These are phyloP conservation scores for Plutomurus gul DNA, from an alignment of 1,140 invertebrate genomes.

Conservation along the genomic window DNA sequence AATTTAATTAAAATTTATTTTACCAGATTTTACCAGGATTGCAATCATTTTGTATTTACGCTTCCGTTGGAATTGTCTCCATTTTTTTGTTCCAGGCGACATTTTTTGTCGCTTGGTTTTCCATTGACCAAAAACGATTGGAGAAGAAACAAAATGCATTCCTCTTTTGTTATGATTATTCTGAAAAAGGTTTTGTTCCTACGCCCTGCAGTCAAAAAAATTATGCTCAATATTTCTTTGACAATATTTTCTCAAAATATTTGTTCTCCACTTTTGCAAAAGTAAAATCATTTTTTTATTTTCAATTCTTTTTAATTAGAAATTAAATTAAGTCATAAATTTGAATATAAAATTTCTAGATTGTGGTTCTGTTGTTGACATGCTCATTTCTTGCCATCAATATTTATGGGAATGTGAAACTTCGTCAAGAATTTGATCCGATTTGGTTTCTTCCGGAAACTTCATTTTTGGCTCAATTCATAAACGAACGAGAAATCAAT, in stretches of 20 bases:
- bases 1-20: no score
- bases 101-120: conserved; percentile 75
- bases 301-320: conserved; percentile 57
- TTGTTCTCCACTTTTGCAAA: background rate
- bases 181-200: conserved; percentile 34
- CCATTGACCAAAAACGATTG: conserved; percentile 70
- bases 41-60: conserved; percentile 75
- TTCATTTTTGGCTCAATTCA: conserved; percentile 29
- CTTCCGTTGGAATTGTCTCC: conserved; percentile 70
- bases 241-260: background rate
- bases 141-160: conserved; percentile 68
- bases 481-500: background rate
- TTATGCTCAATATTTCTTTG: conserved; percentile 3
- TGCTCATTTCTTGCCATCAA: conserved; percentile 22
- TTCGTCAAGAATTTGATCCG: conserved; percentile 78
- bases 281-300: conserved; percentile 55
- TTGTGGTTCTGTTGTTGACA: conserved; percentile 20
- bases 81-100: conserved; percentile 74
- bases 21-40: conserved; percentile 73
- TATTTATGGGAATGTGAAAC: conserved; percentile 52
- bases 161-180: conserved; percentile 68
- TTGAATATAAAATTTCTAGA: background rate
- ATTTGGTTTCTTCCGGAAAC: conserved; percentile 65
- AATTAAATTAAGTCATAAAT: background rate
- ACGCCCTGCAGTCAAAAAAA: conserved; percentile 29